Evolutionary conservation across 2,113 vertebrate genomes (phyloP), one percentile per base, ranked within the genome.

Genomic region (Theristicus caerulescens): DNA sequence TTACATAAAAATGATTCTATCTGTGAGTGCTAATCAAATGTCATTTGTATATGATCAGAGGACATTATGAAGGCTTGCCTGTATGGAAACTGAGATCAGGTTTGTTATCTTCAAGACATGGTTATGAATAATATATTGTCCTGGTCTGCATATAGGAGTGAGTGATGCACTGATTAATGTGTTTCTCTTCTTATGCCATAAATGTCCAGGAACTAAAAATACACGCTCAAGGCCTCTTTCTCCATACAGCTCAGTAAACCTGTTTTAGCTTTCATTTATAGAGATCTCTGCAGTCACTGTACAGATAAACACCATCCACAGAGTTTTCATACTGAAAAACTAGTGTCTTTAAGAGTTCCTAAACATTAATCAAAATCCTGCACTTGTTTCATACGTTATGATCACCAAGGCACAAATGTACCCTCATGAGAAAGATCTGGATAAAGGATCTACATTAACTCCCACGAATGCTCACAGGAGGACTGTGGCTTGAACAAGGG

Each of bases 11-110:
- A 61, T 52, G 38, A 93, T 92, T 88, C 66, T 83, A 90, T 70
- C 83, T 94, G 49, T 32, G 46, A 95, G 65, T 82, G 79, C 62
- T 90, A 92, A 94, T 85, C 93, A 96, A 88, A 88, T 69, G 65
- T 73, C 76, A 80, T 82, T 74, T 70, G 61, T 70, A 71, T 79
- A 86, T 32, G 47, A 88, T 82, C 72, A 86, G 82, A 94, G 32
- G 34, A 59, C 55, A 59, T 93, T n/a, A 76, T 36, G 69, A 93
- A 90, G 38, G 17, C 44, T 95, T 51, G 25, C 79, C 73, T 94
- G 87, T 86, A 10, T 67, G 58, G 61, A 86, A 95, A 86, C 46
- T 29, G n/a, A 84, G 70, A 95, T 71, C 84, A 70, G 24, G 61
- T 90, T 84, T 90, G 44, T 77, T 90, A 94, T 80, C 85, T 80